Conservation (phyloP, 2,113 vertebrate species). For the Guaruba guarouba region DNA sequence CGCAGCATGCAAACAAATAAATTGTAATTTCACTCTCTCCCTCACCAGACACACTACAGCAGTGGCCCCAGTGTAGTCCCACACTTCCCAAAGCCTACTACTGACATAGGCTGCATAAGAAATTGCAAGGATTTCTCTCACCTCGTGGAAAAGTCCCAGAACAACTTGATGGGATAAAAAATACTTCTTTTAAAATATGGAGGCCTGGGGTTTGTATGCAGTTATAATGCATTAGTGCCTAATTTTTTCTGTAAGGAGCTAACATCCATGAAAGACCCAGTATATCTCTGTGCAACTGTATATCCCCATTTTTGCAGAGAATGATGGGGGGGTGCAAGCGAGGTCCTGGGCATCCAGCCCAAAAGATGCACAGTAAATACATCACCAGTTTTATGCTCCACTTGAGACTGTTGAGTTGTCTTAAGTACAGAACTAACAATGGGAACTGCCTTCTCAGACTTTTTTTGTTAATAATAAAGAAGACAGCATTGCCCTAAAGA, state of each 20-base stretch:
- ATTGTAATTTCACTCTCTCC: background rate
- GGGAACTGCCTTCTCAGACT: background rate
- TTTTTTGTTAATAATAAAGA: background rate
- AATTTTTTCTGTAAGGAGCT: background rate
- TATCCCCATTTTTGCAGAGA: background rate
- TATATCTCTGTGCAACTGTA: background rate
- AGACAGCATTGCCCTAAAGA: background rate
- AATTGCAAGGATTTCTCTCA: background rate
- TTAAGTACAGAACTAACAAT: background rate
- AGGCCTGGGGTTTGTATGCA: background rate
- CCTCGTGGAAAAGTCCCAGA: background rate
- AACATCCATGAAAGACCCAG: background rate
- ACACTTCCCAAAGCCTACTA: background rate
- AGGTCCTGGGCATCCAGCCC: background rate
- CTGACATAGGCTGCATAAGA: background rate
- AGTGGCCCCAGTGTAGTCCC: background rate
- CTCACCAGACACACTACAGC: background rate
- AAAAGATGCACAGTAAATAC: background rate
- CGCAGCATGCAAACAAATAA: background rate
- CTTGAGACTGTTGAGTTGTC: background rate
- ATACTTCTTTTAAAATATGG: background rate
- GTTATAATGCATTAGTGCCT: background rate
- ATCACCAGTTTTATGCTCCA: background rate
- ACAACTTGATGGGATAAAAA: background rate
- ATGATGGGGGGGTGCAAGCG: background rate